Evolutionary conservation across 2,888 invertebrate genomes (phyloP), one percentile per base, ranked within the genome.

Genomic region (Agrochola lychnidis): DNA sequence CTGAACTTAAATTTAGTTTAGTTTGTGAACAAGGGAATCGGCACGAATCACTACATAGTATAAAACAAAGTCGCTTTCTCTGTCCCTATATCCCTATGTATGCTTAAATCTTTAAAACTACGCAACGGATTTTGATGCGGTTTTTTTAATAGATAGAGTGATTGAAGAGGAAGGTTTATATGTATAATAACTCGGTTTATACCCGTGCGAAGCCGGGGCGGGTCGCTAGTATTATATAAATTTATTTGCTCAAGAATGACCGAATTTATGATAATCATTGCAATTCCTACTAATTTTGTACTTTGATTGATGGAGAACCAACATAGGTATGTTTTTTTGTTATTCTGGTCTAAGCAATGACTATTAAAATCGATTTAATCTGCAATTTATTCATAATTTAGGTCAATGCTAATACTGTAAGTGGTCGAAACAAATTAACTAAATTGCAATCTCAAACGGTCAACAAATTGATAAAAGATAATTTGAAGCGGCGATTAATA

Each of bases 391-490:
- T 62, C 12, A 40, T 14, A 64, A 71, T 82, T 66, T 63, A 69
- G 84, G 82, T 82, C 82, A 82, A 82, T 81, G 84, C 53, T 81
- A 80, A 42, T n/a, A 7, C 42, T 53, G 4, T 42, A 72, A 72
- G 69, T 72, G 40, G 57, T 81, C 64, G 68, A 82, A 71, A 64
- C 82, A 59, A 76, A 82, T 82, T 71, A 79, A 76, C 71, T 84
- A 69, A 82, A 84, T 72, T 79, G 79, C 76, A 84, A 72, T 82
- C 70, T 74, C 42, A 59, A 79, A 68, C 22, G 16, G 48, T 83
- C 59, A 63, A 66, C 53, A 76, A 59, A 80, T 75, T 69, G 81
- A 81, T 82, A 84, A 76, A 79, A 76, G 76, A 81, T 80, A 76
- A 83, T 68, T 74, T 78, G 70, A 82, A 82, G 78, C 40, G 36